Conservation (phyloP, 2,113 vertebrate genomes). For the Rhegmatorhina hoffmannsi region DNA sequence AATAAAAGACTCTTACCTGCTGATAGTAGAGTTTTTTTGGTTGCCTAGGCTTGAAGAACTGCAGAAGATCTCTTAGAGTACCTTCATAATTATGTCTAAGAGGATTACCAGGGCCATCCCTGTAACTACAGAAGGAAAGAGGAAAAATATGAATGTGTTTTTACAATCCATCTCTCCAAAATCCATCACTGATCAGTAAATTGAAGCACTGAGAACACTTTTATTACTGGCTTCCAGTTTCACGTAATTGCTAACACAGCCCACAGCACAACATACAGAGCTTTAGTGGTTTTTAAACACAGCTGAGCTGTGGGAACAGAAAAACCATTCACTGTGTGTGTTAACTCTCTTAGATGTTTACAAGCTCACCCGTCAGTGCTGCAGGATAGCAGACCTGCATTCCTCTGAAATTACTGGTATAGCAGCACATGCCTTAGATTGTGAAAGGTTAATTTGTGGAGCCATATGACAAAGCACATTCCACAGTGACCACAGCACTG, state of each 20-base stretch:
- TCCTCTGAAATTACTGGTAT: neutral
- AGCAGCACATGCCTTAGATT: neutral
- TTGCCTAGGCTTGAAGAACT: conserved; percentile 99
- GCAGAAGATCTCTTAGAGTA: conserved; percentile 97
- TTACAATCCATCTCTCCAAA: neutral
- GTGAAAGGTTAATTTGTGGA: neutral
- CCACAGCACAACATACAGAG: neutral
- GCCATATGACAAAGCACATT: conserved; percentile 20
- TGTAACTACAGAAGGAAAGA: conserved; percentile 84
- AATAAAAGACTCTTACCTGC: conserved; percentile 81
- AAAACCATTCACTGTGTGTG: neutral
- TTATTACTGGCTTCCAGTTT: neutral
- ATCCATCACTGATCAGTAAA: neutral
- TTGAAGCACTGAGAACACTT: neutral
- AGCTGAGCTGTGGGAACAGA: neutral
- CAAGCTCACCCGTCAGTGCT: neutral
- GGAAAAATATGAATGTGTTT: neutral
- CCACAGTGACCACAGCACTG: neutral
- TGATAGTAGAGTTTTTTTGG: conserved; percentile 99
- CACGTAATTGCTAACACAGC: neutral
- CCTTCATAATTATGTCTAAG: conserved; percentile 99
- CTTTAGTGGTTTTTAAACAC: neutral
- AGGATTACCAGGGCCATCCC: conserved; percentile 98
- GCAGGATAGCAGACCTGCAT: neutral
- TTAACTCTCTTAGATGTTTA: neutral